Evolutionary conservation across 2,113 vertebrate species (phyloP).

Genomic region (Hemichromis elongatus): DNA sequence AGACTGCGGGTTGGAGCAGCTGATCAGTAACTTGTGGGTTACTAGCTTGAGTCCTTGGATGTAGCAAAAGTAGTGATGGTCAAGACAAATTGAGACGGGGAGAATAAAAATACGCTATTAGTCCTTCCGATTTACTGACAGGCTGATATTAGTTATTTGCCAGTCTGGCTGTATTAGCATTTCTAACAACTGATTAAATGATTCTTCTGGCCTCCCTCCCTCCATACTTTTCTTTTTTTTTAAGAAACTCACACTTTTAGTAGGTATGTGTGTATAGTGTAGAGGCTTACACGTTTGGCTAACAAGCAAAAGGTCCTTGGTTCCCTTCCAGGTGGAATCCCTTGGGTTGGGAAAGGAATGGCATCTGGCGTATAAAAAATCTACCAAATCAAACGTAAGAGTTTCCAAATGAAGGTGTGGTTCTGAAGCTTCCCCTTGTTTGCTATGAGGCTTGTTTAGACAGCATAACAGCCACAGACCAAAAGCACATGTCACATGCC

Average conservation of each 20-base stretch:
- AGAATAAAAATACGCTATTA: background rate
- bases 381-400: background rate
- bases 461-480: background rate
- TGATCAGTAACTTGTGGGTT: background rate
- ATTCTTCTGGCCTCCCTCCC: background rate
- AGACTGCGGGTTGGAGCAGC: background rate
- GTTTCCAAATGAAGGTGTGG: background rate
- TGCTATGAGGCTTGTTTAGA: background rate
- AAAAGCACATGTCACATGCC: background rate
- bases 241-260: background rate
- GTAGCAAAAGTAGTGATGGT: background rate
- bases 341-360: background rate
- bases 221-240: background rate
- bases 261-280: background rate
- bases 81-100: background rate
- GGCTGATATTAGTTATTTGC: background rate
- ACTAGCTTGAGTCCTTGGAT: background rate
- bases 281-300: background rate
- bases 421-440: background rate
- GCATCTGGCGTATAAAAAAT: too few relatives aligned
- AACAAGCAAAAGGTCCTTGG: background rate
- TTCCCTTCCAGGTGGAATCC: background rate
- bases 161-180: background rate
- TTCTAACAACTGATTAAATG: background rate
- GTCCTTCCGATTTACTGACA: background rate